Evolutionary conservation across 2,888 invertebrate genomes (phyloP).

Genomic region (Thera obeliscata): DNA sequence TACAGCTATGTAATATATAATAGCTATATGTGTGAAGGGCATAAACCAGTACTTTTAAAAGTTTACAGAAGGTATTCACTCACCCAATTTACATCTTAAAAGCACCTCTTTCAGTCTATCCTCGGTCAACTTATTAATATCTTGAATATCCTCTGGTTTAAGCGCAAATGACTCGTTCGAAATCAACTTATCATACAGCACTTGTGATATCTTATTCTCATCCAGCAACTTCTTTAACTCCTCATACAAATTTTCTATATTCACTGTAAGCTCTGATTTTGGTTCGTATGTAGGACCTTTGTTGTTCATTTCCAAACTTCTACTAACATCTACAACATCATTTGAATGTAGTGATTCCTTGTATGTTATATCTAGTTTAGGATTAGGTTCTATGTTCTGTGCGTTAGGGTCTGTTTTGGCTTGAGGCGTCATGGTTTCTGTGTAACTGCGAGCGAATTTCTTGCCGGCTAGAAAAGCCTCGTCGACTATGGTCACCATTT

Average conservation of each 20-base stretch:
- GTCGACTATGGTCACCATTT: constrained; percentile 93
- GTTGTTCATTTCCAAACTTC: constrained; percentile 49
- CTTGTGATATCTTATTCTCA: constrained; percentile 70
- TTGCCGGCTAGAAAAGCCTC: constrained; percentile 89
- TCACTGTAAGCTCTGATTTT: constrained; percentile 44
- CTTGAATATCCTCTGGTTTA: constrained; percentile 76
- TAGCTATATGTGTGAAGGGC: too few relatives aligned
- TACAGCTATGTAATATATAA: too few relatives aligned
- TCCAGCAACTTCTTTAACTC: constrained; percentile 64
- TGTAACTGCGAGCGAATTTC: constrained; percentile 88
- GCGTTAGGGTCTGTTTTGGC: constrained; percentile 42
- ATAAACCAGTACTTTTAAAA: too few relatives aligned
- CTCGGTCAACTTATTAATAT: constrained; percentile 73
- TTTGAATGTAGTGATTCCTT: constrained; percentile 51
- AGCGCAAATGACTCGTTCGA: constrained; percentile 75
- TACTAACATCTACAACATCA: constrained; percentile 52
- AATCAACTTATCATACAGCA: constrained; percentile 72
- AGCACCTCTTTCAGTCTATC: constrained; percentile 65
- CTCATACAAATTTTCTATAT: constrained; percentile 55
- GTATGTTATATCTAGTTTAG: constrained; percentile 65
- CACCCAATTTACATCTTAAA: constrained; percentile 70
- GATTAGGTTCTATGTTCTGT: constrained; percentile 41
- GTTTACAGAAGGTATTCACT: constrained; percentile 41
- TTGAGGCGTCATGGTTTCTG: constrained; percentile 47
- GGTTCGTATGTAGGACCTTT: constrained; percentile 50